Evolutionary conservation across 2,797 vertebrate species (phyloP).

Genomic region (Acipenser oxyrinchus): DNA sequence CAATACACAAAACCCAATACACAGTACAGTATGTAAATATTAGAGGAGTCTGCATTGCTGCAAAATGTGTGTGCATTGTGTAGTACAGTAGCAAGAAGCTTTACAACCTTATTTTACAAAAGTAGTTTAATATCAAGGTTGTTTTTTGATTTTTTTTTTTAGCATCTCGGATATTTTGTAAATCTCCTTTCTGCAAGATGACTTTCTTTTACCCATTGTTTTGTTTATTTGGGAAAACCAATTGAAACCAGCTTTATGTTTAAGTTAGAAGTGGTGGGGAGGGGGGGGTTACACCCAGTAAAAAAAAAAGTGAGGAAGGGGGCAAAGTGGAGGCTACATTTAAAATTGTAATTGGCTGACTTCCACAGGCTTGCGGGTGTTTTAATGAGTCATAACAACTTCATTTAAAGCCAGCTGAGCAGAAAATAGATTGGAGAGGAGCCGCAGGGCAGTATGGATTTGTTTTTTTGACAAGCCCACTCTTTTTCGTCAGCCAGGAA

Average conservation of each 20-base stretch:
- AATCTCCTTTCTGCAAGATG: too few species aligned
- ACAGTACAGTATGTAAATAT: too few species aligned
- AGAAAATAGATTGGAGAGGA: conserved; percentile 99
- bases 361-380: conserved; percentile 99
- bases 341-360: conserved; percentile 99
- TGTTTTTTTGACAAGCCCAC: conserved; percentile 75
- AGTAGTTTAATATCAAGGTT: conserved; percentile 16
- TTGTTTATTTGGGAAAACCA: conserved; percentile 33
- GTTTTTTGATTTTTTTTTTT: conserved; percentile 34
- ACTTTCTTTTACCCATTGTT: conserved; percentile 19
- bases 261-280: conserved; percentile 35
- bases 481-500: conserved; percentile 63
- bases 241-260: conserved; percentile 38
- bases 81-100: background rate
- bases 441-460: conserved; percentile 98
- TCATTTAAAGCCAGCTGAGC: conserved; percentile 99
- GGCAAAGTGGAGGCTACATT: conserved; percentile 82
- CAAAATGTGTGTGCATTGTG: background rate
- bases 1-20: too few species aligned
- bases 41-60: too few species aligned
- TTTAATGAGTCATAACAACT: conserved; percentile 99
- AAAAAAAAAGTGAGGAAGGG: conserved; percentile 37
- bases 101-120: conserved; percentile 9
- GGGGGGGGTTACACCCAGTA: conserved; percentile 44
- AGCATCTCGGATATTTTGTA: too few species aligned